A percentile compares a stretch with the other conserved stretches of the same genome.
Evolutionary conservation across 1,140 invertebrate species (phyloP).

Genomic region (Drosophila sechellia): DNA sequence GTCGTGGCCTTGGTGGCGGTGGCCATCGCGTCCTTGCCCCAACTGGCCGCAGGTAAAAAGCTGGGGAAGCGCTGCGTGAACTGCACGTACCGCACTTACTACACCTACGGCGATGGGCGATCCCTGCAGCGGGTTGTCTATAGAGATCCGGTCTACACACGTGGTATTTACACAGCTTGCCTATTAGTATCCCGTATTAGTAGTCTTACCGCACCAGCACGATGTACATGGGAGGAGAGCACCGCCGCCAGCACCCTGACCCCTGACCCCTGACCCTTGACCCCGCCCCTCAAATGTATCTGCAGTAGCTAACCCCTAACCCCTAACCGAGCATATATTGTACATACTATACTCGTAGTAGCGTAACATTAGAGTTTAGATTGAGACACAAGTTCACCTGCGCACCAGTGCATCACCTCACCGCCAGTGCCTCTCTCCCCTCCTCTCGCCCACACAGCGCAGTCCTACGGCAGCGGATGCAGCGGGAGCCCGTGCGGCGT

Average conservation of each 20-base stretch:
- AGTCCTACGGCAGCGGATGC: conserved; percentile 66
- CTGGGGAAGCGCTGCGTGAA: conserved; percentile 72
- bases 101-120: conserved; percentile 73
- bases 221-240: conserved; percentile 25
- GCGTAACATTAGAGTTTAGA: neutral
- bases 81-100: conserved; percentile 75
- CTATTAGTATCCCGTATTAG: neutral
- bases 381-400: neutral
- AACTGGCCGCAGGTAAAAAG: conserved; percentile 65
- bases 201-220: conserved; percentile 14
- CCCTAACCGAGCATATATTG: neutral
- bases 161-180: conserved; percentile 60
- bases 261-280: too few species aligned
- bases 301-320: conserved; percentile 14
- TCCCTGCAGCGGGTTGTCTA: conserved; percentile 69
- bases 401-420: conserved; percentile 24
- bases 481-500: conserved; percentile 86
- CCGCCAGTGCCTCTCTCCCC: neutral
- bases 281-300: neutral
- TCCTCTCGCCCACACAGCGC: conserved; percentile 26
- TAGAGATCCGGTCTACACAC: conserved; percentile 69
- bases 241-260: conserved; percentile 5
- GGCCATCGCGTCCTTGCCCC: conserved; percentile 46
- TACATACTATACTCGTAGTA: neutral
- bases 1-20: conserved; percentile 52